These are phyloP conservation scores for Odontomyia ornata DNA, from an alignment of 2,888 invertebrate species.

Conservation along the genomic window DNA sequence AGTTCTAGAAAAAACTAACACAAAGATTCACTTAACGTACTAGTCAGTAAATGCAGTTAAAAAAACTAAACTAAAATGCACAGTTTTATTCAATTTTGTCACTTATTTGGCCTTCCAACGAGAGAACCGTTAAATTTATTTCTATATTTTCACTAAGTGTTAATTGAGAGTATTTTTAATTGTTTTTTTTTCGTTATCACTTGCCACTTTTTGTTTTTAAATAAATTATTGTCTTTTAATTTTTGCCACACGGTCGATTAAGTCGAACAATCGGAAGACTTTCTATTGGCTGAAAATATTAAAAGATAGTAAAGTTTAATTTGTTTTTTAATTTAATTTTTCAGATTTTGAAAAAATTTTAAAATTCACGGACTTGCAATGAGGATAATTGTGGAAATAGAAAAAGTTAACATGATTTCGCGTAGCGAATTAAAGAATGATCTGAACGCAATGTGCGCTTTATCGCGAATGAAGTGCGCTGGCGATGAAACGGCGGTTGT, in stretches of 20 bases:
- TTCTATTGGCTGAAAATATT: constrained; percentile 31
- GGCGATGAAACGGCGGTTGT: constrained; percentile 19
- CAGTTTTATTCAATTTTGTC: not conserved
- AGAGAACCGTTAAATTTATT: no score
- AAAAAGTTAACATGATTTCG: constrained; percentile 18
- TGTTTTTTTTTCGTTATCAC: constrained; percentile 33
- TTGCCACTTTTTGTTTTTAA: constrained; percentile 6
- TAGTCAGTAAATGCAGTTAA: constrained; percentile 11
- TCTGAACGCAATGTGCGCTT: constrained; percentile 45
- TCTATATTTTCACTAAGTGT: no score
- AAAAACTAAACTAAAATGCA: constrained; percentile 11
- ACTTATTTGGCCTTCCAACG: not conserved
- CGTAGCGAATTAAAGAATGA: not conserved
- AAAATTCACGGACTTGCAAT: constrained; percentile 22
- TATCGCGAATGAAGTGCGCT: constrained; percentile 45
- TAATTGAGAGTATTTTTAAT: not conserved
- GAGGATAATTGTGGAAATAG: not conserved
- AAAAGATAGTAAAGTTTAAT: not conserved
- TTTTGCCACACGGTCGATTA: not conserved
- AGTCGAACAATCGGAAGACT: constrained; percentile 32
- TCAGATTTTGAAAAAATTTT: not conserved
- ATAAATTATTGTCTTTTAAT: constrained; percentile 29
- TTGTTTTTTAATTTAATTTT: not conserved
- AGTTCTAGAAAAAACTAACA: not conserved
- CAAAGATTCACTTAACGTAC: constrained; percentile 4